Evolutionary conservation across 2,113 vertebrate genomes (phyloP).

Genomic region (Rhea americana): DNA sequence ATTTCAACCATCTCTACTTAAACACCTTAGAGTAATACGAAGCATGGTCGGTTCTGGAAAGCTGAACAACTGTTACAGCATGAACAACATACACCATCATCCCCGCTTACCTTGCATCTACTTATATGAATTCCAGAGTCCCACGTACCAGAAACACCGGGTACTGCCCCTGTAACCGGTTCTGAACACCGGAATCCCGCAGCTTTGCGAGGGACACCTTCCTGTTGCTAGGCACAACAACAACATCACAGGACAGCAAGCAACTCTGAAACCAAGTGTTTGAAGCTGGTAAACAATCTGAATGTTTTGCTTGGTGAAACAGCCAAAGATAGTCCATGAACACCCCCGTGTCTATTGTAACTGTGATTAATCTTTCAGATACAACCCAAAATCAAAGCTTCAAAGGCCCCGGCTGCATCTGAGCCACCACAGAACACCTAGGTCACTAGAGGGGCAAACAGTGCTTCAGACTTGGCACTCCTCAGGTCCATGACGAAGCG

Average conservation of each 20-base stretch:
- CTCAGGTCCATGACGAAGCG: background rate
- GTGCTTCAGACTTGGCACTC: accelerated
- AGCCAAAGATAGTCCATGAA: background rate
- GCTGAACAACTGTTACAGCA: background rate
- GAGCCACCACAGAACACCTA: background rate
- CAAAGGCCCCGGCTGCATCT: background rate
- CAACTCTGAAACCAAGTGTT: background rate
- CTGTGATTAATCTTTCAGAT: background rate
- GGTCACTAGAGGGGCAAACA: background rate
- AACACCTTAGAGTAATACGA: background rate
- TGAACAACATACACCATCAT: too few relatives aligned
- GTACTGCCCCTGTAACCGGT: background rate
- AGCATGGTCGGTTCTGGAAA: background rate
- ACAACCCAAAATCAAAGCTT: background rate
- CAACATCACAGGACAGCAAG: accelerated
- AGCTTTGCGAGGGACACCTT: background rate
- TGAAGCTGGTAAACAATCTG: background rate
- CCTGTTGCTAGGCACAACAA: background rate
- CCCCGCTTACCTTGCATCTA: background rate
- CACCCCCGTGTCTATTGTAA: background rate
- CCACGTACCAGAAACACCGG: background rate
- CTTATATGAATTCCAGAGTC: background rate
- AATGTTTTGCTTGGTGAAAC: background rate
- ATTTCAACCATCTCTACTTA: background rate
- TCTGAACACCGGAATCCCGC: background rate